Conservation (phyloP, 2,113 vertebrate genomes). For the Peromyscus californicus region DNA sequence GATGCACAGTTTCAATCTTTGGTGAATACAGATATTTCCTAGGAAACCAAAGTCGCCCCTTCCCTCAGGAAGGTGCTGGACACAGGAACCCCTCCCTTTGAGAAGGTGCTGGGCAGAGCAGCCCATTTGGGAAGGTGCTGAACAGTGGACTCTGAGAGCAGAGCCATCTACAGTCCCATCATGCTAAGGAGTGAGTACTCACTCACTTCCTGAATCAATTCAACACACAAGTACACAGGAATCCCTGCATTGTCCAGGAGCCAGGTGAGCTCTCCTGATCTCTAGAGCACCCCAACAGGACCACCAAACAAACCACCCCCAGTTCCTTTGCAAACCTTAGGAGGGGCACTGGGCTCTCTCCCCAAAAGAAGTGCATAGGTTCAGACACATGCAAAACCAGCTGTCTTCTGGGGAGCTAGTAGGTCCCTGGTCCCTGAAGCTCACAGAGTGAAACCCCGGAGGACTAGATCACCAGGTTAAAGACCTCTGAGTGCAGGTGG, state of each 20-base stretch:
- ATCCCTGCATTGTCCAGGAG: not conserved
- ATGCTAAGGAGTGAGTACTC: too few relatives aligned
- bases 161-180: not conserved
- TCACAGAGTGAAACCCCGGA: not conserved
- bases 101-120: not conserved
- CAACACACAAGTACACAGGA: not conserved
- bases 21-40: constrained; percentile 43
- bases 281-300: not conserved
- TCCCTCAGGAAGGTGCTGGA: not conserved
- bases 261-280: not conserved
- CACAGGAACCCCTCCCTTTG: not conserved
- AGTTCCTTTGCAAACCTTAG: not conserved
- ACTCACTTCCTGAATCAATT: not conserved
- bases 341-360: not conserved
- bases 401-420: not conserved
- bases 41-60: not conserved
- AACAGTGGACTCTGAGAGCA: not conserved
- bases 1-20: constrained; percentile 61
- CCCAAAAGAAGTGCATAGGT: not conserved
- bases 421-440: not conserved
- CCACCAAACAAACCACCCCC: not conserved
- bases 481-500: not conserved
- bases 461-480: constrained; percentile 4
- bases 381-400: not conserved
- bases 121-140: not conserved